Percentiles rank a stretch among this genome's conserved stretches.
Evolutionary conservation across 2,113 vertebrate genomes (phyloP).

Genomic region (Hippoglossus stenolepis): DNA sequence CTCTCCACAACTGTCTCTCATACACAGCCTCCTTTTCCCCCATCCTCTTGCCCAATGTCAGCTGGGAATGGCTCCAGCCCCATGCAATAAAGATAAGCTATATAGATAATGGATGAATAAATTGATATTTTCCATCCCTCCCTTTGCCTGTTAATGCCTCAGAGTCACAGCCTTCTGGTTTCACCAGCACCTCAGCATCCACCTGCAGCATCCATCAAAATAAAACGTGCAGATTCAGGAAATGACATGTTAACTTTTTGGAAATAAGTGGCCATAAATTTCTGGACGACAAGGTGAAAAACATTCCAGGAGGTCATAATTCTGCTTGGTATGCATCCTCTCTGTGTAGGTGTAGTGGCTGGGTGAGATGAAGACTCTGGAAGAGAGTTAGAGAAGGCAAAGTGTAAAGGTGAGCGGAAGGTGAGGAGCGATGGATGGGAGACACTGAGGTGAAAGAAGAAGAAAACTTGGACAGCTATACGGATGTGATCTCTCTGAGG

Average conservation of each 20-base stretch:
- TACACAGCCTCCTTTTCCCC: background rate
- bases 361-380: background rate
- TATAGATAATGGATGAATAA: no score
- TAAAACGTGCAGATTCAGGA: slow-evolving; percentile 23
- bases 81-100: no score
- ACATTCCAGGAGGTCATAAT: slow-evolving; percentile 14
- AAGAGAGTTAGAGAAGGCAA: slow-evolving; percentile 22
- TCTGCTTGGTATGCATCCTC: background rate
- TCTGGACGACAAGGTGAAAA: background rate
- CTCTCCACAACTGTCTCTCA: background rate
- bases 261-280: background rate
- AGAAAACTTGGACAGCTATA: slow-evolving; percentile 34
- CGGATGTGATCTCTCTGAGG: slow-evolving; percentile 32
- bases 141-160: background rate
- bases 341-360: background rate
- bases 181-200: background rate
- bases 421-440: slow-evolving; percentile 45
- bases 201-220: slow-evolving; percentile 19
- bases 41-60: background rate
- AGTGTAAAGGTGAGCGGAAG: slow-evolving; percentile 42
- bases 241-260: slow-evolving; percentile 18
- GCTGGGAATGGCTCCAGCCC: no score
- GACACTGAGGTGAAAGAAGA: slow-evolving; percentile 33
- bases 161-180: background rate
- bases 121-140: background rate